These are phyloP conservation scores for Haemorhous mexicanus DNA, from an alignment of 2,113 vertebrate species.

Conservation along the genomic window DNA sequence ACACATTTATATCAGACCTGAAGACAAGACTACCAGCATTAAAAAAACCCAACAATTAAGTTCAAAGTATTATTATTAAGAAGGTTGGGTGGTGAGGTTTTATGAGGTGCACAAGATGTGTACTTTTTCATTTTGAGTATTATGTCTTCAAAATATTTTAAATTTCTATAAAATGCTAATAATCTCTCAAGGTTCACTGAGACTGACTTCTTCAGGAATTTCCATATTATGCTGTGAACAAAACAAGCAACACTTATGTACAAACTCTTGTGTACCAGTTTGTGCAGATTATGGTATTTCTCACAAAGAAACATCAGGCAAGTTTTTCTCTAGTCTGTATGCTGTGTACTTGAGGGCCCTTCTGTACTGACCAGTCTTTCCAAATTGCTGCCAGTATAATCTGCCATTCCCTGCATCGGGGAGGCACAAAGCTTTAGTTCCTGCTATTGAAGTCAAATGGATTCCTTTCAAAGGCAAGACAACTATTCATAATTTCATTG, in stretches of 20 bases:
- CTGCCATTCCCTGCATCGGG: background rate
- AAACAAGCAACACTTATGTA: background rate
- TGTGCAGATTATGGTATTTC: accelerated
- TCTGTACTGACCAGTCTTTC: background rate
- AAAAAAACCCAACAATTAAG: background rate
- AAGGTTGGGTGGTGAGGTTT: accelerated
- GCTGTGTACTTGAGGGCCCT: background rate
- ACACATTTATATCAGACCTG: background rate
- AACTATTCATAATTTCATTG: background rate
- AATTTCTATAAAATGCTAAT: background rate
- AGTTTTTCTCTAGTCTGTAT: background rate
- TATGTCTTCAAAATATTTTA: background rate
- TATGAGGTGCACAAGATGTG: background rate
- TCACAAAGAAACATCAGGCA: background rate
- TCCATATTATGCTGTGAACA: background rate
- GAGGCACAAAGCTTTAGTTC: background rate
- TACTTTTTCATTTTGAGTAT: background rate
- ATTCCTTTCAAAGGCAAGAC: background rate
- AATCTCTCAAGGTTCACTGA: background rate
- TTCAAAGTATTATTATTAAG: background rate
- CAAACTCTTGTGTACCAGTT: background rate
- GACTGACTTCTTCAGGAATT: background rate
- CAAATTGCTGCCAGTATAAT: background rate
- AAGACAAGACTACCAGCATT: background rate
- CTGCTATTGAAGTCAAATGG: background rate